phyloP scores from a whole-genome alignment of 1,140 invertebrate genomes.

The Ericerus pela region DNA sequence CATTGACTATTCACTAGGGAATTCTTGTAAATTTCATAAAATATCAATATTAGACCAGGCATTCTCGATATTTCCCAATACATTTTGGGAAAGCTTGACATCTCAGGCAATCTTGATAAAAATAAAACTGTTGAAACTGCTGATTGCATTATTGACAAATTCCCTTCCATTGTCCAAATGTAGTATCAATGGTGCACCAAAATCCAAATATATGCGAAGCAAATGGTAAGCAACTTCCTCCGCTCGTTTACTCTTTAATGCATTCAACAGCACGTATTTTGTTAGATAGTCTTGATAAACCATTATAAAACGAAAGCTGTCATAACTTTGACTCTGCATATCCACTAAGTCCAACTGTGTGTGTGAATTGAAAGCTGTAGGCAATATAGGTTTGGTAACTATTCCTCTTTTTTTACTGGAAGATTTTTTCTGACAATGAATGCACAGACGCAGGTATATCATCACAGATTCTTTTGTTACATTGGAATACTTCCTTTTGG shows the following conservation, averaged over 20 bases:
- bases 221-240: constrained; percentile 9
- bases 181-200: constrained; percentile 9
- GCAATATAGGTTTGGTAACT: constrained; percentile 27
- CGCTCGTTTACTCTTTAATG: constrained; percentile 17
- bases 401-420: constrained; percentile 25
- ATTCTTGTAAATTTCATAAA: not conserved
- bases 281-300: constrained; percentile 35
- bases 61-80: not conserved
- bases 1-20: not conserved
- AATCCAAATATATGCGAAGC: not conserved
- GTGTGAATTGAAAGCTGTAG: constrained; percentile 27
- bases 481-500: no score
- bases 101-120: not conserved
- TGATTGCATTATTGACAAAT: constrained; percentile 14
- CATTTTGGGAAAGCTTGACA: not conserved
- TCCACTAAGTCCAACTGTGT: constrained; percentile 36
- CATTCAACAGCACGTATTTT: constrained; percentile 30
- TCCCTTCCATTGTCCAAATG: constrained; percentile 8
- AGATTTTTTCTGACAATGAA: no score
- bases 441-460: no score
- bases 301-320: constrained; percentile 32
- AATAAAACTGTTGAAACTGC: not conserved
- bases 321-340: constrained; percentile 31
- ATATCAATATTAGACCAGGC: not conserved
- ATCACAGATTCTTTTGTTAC: no score